These are phyloP conservation scores for Periophthalmus magnuspinnatus DNA, from an alignment of 2,797 vertebrate species.

Conservation along the genomic window DNA sequence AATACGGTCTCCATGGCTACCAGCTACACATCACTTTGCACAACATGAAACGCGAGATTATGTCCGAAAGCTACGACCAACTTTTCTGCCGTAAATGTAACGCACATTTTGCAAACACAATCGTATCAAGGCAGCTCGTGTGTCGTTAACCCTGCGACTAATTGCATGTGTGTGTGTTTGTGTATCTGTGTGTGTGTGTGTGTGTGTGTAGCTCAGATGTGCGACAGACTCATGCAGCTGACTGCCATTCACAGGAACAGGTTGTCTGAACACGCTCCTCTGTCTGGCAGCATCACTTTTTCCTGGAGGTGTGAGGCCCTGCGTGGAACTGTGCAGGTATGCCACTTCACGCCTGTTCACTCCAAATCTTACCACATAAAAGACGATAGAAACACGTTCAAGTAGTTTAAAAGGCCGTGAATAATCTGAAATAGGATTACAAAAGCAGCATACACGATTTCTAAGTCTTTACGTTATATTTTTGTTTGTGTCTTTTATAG, in stretches of 20 bases:
- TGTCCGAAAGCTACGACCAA: slow-evolving; percentile 79
- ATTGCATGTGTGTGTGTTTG: slow-evolving; percentile 15
- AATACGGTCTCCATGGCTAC: slow-evolving; percentile 88
- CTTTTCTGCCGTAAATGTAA: slow-evolving; percentile 87
- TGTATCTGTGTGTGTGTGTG: not conserved
- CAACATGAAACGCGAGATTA: slow-evolving; percentile 66
- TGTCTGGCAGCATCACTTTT: slow-evolving; percentile 76
- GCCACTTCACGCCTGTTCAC: not conserved
- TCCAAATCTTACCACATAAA: not conserved
- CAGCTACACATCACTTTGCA: slow-evolving; percentile 84
- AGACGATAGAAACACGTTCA: not conserved
- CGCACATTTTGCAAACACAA: not conserved
- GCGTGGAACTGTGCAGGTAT: slow-evolving; percentile 81
- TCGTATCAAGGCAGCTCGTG: not conserved
- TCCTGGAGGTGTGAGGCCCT: slow-evolving; percentile 82
- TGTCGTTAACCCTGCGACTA: not conserved
- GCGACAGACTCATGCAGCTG: slow-evolving; percentile 79
- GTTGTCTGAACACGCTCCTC: slow-evolving; percentile 70
- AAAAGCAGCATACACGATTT: not conserved
- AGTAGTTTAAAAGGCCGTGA: not conserved
- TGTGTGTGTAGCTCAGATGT: slow-evolving; percentile 76
- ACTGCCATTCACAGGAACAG: slow-evolving; percentile 75
- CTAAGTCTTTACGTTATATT: not conserved
- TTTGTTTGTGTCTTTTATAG: slow-evolving; percentile 63
- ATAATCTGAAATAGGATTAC: not conserved